Percentiles rank a stretch among this genome's conserved stretches.
These are phyloP conservation scores for Gadopsis bispinosus DNA, from an alignment of 2,797 vertebrate species.

Conservation along the genomic window DNA sequence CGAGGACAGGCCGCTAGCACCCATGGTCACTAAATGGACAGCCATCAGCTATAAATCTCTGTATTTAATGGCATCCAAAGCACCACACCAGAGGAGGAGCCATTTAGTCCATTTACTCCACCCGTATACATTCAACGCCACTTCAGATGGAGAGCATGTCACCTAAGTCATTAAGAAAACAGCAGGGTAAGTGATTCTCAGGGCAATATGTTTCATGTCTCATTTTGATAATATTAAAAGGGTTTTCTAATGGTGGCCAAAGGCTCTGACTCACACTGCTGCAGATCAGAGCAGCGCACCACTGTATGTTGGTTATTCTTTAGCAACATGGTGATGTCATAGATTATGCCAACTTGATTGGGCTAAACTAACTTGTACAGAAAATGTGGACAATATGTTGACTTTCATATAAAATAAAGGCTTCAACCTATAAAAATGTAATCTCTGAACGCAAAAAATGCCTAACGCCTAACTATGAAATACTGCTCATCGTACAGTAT, in stretches of 20 bases:
- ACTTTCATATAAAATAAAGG: not conserved
- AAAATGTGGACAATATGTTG: not conserved
- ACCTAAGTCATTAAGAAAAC: conserved; percentile 52
- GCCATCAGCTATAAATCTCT: conserved; percentile 30
- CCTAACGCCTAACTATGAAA: not conserved
- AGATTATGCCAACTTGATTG: not conserved
- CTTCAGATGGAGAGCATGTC: conserved; percentile 29
- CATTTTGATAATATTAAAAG: conserved; percentile 47
- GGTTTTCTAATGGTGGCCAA: conserved; percentile 34
- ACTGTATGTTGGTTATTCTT: not conserved
- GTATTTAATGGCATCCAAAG: conserved; percentile 43
- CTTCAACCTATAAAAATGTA: not conserved
- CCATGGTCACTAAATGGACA: conserved; percentile 25
- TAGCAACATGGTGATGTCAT: not conserved
- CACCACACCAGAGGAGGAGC: conserved; percentile 5
- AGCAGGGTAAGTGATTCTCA: conserved; percentile 40
- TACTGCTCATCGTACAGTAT: not conserved
- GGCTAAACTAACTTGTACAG: not conserved
- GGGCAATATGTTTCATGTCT: conserved; percentile 29
- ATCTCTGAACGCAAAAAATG: not conserved
- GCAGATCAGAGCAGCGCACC: not conserved
- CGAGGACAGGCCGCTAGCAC: not conserved
- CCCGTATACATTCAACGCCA: conserved; percentile 18
- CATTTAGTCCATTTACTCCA: conserved; percentile 33
- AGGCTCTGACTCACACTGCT: conserved; percentile 36